Evolutionary conservation across 1,140 invertebrate genomes (phyloP).

Genomic region (Lordiphosa clarofinis): DNA sequence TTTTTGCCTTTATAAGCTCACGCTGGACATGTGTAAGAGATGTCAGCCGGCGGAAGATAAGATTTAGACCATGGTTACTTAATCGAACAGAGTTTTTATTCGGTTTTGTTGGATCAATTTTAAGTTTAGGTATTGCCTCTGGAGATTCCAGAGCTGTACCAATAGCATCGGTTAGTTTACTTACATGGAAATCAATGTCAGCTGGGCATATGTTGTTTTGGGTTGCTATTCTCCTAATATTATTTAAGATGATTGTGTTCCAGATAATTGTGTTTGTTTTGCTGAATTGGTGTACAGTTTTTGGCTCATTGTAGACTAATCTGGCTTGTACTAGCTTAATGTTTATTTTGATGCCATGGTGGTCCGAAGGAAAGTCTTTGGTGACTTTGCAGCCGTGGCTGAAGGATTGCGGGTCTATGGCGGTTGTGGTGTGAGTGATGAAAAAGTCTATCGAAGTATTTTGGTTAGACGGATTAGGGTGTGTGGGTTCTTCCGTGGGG

Average conservation of each 20-base stretch:
- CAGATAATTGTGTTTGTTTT: conserved; percentile 1
- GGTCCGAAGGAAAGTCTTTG: conserved; percentile 12
- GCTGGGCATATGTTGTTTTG: not conserved
- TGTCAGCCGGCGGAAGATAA: not conserved
- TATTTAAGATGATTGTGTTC: not conserved
- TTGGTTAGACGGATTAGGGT: not conserved
- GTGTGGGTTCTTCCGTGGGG: conserved; percentile 7
- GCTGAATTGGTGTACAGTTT: not conserved
- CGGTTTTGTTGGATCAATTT: not conserved
- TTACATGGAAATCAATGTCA: not conserved
- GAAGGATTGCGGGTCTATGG: not conserved
- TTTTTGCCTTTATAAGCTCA: no score
- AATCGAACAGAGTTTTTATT: not conserved
- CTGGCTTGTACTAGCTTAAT: not conserved
- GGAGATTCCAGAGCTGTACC: conserved; percentile 4
- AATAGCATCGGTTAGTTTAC: not conserved
- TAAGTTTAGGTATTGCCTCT: conserved; percentile 2
- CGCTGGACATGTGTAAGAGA: no score
- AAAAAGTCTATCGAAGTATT: conserved; percentile 12
- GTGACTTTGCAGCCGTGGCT: not conserved
- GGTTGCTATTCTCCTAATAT: not conserved
- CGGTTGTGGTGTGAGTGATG: not conserved
- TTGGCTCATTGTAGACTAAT: not conserved
- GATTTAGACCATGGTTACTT: not conserved
- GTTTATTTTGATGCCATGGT: conserved; percentile 4